Evolutionary conservation across 2,113 vertebrate genomes (phyloP).

Genomic region (Platichthys stellatus): DNA sequence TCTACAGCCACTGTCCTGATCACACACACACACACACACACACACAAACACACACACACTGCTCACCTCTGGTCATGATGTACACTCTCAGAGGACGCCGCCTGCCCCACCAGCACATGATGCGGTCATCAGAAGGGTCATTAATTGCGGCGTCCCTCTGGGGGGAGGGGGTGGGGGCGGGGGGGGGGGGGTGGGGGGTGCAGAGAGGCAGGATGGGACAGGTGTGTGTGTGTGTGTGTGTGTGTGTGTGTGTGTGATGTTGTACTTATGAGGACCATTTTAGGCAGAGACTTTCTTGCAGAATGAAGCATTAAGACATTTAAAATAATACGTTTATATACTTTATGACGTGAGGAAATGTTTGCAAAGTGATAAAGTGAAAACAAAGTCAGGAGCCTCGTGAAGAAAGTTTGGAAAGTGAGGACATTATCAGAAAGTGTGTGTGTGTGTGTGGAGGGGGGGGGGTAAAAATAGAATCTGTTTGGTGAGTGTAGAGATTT

Average conservation of each 20-base stretch:
- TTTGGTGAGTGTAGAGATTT: too few relatives aligned
- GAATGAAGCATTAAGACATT: too few relatives aligned
- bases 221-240: neutral
- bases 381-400: too few relatives aligned
- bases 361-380: too few relatives aligned
- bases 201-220: neutral
- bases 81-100: slow-evolving; percentile 43
- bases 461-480: too few relatives aligned
- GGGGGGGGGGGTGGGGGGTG: slow-evolving; percentile 8
- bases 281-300: neutral
- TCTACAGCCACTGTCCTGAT: slow-evolving; percentile 28
- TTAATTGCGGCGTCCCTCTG: slow-evolving; percentile 75
- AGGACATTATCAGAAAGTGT: too few relatives aligned
- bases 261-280: slow-evolving; percentile 33
- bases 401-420: too few relatives aligned
- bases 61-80: slow-evolving; percentile 27
- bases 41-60: slow-evolving; percentile 47
- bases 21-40: slow-evolving; percentile 27
- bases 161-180: slow-evolving; percentile 9
- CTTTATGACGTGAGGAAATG: too few relatives aligned
- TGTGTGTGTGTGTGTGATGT: neutral
- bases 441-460: too few relatives aligned
- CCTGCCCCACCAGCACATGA: slow-evolving; percentile 47
- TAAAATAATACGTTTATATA: too few relatives aligned
- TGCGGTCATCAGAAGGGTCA: slow-evolving; percentile 76